These are phyloP conservation scores for Petrocephalus schoutedeni DNA, from an alignment of 2,797 vertebrate species.

Conservation along the genomic window DNA sequence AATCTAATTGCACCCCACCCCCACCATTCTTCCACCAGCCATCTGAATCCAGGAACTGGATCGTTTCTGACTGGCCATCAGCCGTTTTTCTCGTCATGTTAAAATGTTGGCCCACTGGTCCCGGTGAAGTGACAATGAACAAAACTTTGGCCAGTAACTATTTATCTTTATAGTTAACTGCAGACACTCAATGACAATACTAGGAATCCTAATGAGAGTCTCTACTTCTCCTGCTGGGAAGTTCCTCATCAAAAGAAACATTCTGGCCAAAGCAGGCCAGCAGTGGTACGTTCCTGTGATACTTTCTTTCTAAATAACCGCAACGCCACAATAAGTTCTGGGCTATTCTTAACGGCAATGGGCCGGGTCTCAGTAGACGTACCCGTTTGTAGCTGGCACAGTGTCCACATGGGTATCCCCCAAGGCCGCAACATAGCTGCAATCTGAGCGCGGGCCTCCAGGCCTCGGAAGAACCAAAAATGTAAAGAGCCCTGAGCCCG, in stretches of 20 bases:
- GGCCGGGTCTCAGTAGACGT: background rate
- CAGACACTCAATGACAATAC: background rate
- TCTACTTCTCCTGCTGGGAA: background rate
- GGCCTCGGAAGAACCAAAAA: background rate
- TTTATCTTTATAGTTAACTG: background rate
- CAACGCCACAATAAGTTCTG: background rate
- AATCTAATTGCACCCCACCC: conserved; percentile 50
- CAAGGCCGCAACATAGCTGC: background rate
- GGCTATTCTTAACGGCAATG: background rate
- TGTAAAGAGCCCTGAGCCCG: conserved; percentile 12
- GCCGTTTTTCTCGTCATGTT: background rate
- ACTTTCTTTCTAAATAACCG: background rate
- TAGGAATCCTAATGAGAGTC: background rate
- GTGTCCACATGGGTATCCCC: background rate
- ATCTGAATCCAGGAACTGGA: background rate
- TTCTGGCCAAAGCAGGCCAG: background rate
- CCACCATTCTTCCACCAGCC: background rate
- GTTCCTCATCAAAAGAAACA: background rate
- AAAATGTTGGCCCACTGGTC: background rate
- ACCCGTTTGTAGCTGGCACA: background rate
- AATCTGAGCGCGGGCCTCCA: background rate
- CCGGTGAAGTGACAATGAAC: background rate
- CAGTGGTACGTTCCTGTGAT: background rate
- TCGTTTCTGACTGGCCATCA: background rate
- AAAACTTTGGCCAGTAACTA: background rate